These are phyloP conservation scores for Toxotes lorentzi DNA, from an alignment of 2,797 vertebrate species.

Conservation along the genomic window DNA sequence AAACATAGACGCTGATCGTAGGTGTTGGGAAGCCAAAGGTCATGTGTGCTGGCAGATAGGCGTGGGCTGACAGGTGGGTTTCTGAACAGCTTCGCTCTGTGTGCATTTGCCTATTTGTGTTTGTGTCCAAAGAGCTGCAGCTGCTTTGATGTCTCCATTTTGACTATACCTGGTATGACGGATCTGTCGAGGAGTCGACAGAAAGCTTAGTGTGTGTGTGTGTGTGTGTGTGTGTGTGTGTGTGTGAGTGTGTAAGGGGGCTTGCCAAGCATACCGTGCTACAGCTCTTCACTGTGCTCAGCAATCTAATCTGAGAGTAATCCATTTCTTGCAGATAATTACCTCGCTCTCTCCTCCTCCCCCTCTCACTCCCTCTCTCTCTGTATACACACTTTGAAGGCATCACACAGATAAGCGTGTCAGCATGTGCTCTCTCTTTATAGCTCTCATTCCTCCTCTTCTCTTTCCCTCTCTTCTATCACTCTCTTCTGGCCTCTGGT, in stretches of 20 bases:
- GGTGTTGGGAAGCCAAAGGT: slow-evolving; percentile 29
- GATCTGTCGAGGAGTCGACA: slow-evolving; percentile 67
- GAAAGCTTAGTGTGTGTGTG: slow-evolving; percentile 48
- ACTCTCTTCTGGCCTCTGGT: slow-evolving; percentile 36
- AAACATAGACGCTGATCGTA: neutral
- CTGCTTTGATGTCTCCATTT: slow-evolving; percentile 73
- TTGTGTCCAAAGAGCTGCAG: slow-evolving; percentile 15
- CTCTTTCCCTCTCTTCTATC: slow-evolving; percentile 35
- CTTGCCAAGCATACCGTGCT: slow-evolving; percentile 64
- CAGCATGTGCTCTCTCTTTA: slow-evolving; percentile 67
- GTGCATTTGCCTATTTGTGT: neutral
- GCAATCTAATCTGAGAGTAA: slow-evolving; percentile 86
- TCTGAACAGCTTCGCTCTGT: neutral
- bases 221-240: too few relatives aligned
- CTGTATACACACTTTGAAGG: slow-evolving; percentile 76
- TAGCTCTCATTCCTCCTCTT: slow-evolving; percentile 37
- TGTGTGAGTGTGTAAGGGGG: slow-evolving; percentile 35
- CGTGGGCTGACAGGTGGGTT: neutral
- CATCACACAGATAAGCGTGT: slow-evolving; percentile 74
- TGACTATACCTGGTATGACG: slow-evolving; percentile 62
- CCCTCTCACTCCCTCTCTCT: slow-evolving; percentile 49
- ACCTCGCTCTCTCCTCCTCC: slow-evolving; percentile 69
- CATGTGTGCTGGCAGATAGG: neutral
- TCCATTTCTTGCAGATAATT: slow-evolving; percentile 86
- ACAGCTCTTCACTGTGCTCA: slow-evolving; percentile 73